Evolutionary conservation across 2,797 vertebrate genomes (phyloP).

Genomic region (Distichodus sexfasciatus): DNA sequence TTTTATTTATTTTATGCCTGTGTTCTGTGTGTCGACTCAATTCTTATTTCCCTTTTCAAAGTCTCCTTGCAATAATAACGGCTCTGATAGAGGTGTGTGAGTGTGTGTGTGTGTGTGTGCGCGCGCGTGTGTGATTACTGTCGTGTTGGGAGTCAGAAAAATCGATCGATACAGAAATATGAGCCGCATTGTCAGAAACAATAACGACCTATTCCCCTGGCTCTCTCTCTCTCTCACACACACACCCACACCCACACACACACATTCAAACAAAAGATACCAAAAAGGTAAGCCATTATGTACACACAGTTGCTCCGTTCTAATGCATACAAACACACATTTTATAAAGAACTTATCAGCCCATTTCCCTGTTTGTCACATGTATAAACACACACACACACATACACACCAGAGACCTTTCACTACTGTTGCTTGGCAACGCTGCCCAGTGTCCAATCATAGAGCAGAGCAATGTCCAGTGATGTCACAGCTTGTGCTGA

Average conservation of each 20-base stretch:
- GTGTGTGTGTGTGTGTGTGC: constrained; percentile 31
- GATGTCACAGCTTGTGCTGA: constrained; percentile 81
- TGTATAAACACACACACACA: constrained; percentile 26
- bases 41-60: constrained; percentile 42
- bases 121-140: constrained; percentile 79
- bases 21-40: constrained; percentile 39
- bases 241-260: constrained; percentile 33
- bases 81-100: constrained; percentile 35
- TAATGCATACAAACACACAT: constrained; percentile 16
- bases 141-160: constrained; percentile 97
- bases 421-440: constrained; percentile 83
- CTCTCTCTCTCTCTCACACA: constrained; percentile 59
- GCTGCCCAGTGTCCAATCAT: constrained; percentile 77
- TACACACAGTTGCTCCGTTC: constrained; percentile 29
- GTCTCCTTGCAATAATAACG: constrained; percentile 47
- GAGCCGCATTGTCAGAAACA: constrained; percentile 96
- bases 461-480: constrained; percentile 75
- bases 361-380: not conserved
- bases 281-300: constrained; percentile 27
- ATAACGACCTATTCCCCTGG: constrained; percentile 78
- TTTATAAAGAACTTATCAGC: constrained; percentile 29
- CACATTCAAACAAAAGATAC: constrained; percentile 8
- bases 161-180: constrained; percentile 97
- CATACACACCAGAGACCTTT: constrained; percentile 70
- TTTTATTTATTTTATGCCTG: constrained; percentile 26